Evolutionary conservation across 2,113 vertebrate species (phyloP), one percentile per base, ranked within the genome.

Genomic region (Euleptes europaea): DNA sequence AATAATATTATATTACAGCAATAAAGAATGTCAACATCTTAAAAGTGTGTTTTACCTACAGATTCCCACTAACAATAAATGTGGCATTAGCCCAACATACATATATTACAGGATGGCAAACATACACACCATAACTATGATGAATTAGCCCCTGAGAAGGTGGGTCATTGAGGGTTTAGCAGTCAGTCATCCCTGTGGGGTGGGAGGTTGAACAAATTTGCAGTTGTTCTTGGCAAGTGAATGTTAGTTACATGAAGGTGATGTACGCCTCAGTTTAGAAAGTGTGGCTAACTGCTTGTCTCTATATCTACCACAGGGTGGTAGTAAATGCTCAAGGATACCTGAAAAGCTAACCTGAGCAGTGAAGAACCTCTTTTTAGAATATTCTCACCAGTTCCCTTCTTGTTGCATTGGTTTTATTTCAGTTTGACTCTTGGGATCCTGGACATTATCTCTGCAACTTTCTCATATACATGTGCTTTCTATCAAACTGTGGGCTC

Each of bases 261-360:
- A 26, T 33, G 44, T 90, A 75, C 80, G 60, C 4, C 13, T 38
- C 78, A 81, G 3, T 28, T 69, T 38, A 6, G 3, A 78, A 38
- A 12, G 0, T 19, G 80, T 88, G 83, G 88, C 71, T 87, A 72
- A 79, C 19, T 79, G 33, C 90, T 85, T 90, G 82, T 85, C 85
- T 92, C 89, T 90, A 91, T 78, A 44, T 0, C 44, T 85, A 84
- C 94, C 94, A 93, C 94, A 93, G 88, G 94, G 91, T 95, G 94
- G 94, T 94, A 94, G 93, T 90, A 93, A 89, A 93, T 74, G 78
- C 82, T 93, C 92, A 75, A 88, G 33, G 42, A 92, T 86, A 79
- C 38, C 74, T 3, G 70, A 87, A 90, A 84, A 88, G 80, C 89
- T 88, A 88, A 82, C 60, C 42, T 80, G 15, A 28, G 0, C 40